phyloP scores from a whole-genome alignment of 2,797 vertebrate species.

The Distichodus sexfasciatus region DNA sequence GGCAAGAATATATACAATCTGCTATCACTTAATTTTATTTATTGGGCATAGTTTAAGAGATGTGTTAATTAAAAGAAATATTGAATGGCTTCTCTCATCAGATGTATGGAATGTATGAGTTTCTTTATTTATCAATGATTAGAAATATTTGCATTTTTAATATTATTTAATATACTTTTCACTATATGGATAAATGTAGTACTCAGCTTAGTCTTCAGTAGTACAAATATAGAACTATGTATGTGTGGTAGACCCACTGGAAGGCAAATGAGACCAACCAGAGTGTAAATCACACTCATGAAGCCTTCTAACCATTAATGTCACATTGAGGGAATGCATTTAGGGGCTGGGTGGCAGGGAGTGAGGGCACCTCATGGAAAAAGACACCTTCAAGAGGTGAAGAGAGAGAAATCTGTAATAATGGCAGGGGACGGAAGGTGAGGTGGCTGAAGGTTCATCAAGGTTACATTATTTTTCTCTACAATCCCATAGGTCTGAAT shows the following conservation, averaged over 20 bases:
- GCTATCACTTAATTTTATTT: constrained; percentile 71
- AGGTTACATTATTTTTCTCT: constrained; percentile 59
- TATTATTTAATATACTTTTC: too few species aligned
- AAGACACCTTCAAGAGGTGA: constrained; percentile 1
- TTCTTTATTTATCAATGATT: too few species aligned
- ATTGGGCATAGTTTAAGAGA: too few species aligned
- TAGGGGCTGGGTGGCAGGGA: too few species aligned
- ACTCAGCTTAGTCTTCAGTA: constrained; percentile 50
- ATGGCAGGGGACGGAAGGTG: neutral
- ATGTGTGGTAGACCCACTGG: constrained; percentile 58
- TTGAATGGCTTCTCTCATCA: constrained; percentile 58
- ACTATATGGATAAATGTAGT: constrained; percentile 48
- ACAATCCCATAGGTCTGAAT: constrained; percentile 62
- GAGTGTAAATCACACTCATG: constrained; percentile 64
- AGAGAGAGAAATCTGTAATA: neutral
- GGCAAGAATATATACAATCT: constrained; percentile 62
- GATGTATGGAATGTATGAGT: constrained; percentile 66
- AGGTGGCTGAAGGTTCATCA: neutral
- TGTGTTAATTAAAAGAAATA: constrained; percentile 43
- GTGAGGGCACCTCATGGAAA: constrained; percentile 43
- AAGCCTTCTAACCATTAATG: constrained; percentile 44
- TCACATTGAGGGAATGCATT: constrained; percentile 51
- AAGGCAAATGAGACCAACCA: constrained; percentile 52
- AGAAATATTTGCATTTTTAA: too few species aligned
- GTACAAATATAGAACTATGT: constrained; percentile 73